Evolutionary conservation across 1,140 invertebrate genomes (phyloP).

Genomic region (Tetramorium parvispinum): DNA sequence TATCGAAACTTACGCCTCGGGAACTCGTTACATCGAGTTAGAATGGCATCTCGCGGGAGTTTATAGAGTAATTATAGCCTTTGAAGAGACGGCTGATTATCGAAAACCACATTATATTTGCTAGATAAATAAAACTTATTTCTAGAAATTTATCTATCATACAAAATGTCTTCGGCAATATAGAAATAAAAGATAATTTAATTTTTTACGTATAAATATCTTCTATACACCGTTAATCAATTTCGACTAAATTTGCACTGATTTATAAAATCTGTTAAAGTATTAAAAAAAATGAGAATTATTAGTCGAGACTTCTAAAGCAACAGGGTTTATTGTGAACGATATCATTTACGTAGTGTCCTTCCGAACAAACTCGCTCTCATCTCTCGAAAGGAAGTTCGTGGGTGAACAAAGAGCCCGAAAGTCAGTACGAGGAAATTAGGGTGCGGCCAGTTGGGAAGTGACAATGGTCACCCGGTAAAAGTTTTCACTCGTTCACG

Average conservation of each 20-base stretch:
- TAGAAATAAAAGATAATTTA: background rate
- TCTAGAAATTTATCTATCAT: background rate
- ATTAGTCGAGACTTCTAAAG: background rate
- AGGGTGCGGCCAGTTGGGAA: conserved; percentile 15
- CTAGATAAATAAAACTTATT: background rate
- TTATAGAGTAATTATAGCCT: conserved; percentile 37
- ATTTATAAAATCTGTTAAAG: background rate
- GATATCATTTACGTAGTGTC: background rate
- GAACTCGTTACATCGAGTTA: conserved; percentile 44
- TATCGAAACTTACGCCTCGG: conserved; percentile 50
- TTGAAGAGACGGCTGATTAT: conserved; percentile 45
- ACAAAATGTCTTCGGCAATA: background rate
- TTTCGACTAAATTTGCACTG: background rate
- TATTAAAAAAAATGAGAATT: background rate
- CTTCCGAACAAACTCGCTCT: background rate
- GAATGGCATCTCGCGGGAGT: conserved; percentile 43
- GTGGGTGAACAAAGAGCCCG: conserved; percentile 29
- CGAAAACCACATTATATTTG: conserved; percentile 11
- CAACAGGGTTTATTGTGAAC: background rate
- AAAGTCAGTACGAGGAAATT: conserved; percentile 53
- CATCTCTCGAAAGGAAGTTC: background rate
- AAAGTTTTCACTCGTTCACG: conserved; percentile 61
- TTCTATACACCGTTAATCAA: background rate
- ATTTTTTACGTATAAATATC: background rate
- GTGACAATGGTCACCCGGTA: conserved; percentile 68